A percentile compares a stretch with the other conserved stretches of the same genome.
Evolutionary conservation across 2,113 vertebrate species (phyloP).

Genomic region (Conger conger): DNA sequence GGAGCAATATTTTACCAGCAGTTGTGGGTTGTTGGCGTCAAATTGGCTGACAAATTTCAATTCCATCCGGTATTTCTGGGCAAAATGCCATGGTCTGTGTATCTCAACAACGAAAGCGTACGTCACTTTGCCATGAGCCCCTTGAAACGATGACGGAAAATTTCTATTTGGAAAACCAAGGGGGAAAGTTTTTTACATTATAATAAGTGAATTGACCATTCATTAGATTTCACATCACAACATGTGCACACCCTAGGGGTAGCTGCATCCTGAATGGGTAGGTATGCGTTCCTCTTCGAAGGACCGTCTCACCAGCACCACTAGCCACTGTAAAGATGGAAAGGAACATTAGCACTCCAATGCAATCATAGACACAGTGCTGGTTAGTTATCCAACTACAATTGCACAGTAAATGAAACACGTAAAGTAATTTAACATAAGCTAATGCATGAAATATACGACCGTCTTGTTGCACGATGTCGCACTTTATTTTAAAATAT

Average conservation of each 20-base stretch:
- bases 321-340: neutral
- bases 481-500: neutral
- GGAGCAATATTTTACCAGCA: slow-evolving; percentile 41
- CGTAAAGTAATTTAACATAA: neutral
- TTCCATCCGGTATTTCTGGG: slow-evolving; percentile 48
- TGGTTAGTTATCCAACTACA: no score
- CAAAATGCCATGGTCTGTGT: slow-evolving; percentile 48
- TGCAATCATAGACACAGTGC: no score
- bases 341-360: neutral
- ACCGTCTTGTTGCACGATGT: neutral
- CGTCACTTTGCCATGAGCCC: slow-evolving; percentile 4
- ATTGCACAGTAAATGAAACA: no score
- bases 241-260: neutral
- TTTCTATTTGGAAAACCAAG: slow-evolving; percentile 35
- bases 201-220: no score
- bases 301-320: neutral
- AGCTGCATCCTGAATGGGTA: neutral
- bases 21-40: slow-evolving; percentile 38
- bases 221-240: neutral
- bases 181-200: neutral
- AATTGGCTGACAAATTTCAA: slow-evolving; percentile 44
- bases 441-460: neutral
- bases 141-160: slow-evolving; percentile 52
- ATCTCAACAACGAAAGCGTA: slow-evolving; percentile 52
- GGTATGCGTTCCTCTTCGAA: neutral